Evolutionary conservation across 2,888 invertebrate species (phyloP).

Genomic region (Dione juno): DNA sequence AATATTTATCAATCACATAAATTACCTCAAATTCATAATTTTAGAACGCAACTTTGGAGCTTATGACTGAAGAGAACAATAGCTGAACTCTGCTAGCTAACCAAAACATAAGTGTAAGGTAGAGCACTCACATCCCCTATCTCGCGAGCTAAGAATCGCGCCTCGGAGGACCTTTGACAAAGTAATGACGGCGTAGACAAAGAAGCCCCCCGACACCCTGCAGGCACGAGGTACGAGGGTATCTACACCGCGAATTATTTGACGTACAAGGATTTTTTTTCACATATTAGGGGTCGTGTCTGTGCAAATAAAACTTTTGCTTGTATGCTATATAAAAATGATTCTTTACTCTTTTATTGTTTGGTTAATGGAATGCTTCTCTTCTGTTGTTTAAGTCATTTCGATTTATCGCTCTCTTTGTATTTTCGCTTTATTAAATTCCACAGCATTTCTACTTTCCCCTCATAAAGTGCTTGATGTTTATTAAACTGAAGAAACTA

Average conservation of each 20-base stretch:
- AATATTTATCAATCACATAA: slow-evolving; percentile 10
- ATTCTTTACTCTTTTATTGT: slow-evolving; percentile 18
- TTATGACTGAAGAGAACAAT: slow-evolving; percentile 43
- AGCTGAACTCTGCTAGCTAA: slow-evolving; percentile 43
- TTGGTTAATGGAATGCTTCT: not conserved
- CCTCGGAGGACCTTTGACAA: slow-evolving; percentile 76
- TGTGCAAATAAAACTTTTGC: slow-evolving; percentile 19
- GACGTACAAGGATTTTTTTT: slow-evolving; percentile 51
- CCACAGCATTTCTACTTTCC: no score
- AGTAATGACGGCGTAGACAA: slow-evolving; percentile 79
- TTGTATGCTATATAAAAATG: not conserved
- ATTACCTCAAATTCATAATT: slow-evolving; percentile 23
- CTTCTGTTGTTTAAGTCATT: not conserved
- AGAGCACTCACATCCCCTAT: slow-evolving; percentile 46
- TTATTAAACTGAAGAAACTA: no score
- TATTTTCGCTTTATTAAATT: not conserved
- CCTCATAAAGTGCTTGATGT: no score
- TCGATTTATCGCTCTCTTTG: not conserved
- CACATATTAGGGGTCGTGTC: slow-evolving; percentile 41
- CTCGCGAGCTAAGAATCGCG: slow-evolving; percentile 49
- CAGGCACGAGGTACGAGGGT: slow-evolving; percentile 48
- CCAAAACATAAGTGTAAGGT: slow-evolving; percentile 47
- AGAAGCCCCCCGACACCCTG: slow-evolving; percentile 51
- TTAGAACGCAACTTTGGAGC: slow-evolving; percentile 26
- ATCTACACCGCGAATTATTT: slow-evolving; percentile 56